Evolutionary conservation across 2,113 vertebrate genomes (phyloP), one percentile per base, ranked within the genome.

Genomic region (Ageneiosus marmoratus): DNA sequence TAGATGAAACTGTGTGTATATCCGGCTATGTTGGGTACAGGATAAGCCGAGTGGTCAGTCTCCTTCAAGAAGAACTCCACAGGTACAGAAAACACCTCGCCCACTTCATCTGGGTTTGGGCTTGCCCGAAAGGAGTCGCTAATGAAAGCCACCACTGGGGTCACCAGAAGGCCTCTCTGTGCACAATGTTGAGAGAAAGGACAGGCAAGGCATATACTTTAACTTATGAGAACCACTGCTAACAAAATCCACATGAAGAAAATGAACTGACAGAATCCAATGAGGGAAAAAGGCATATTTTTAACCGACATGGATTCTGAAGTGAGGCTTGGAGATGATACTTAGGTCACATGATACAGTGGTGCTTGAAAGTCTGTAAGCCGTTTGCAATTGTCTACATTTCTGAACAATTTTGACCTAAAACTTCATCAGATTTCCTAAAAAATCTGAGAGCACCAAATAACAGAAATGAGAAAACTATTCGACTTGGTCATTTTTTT

Each of bases 141-240:
- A 87, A 99, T 93, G 87, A 99, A 96, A 75, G 94, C 96, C 63
- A 97, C 95, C 58, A 99, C 96, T 0, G 97, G 96, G 1, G 95
- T 97, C 85, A 98, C 88, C 91, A 96, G 24, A 16, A 93, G 84
- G 15, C 91, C 88, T 5, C 81, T 89, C 97, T 98, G 86, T 83
- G 76, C 88, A 90, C 12, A 51, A 82, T 50, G 85, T 48, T 70
- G 3, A 83, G 22, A 72, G 8, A 4, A 72, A 82, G 11, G 16
- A 16, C 13, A 67, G 12, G 51, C 15, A 73, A 46, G 81, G 51
- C 27, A 41, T 37, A n/a, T n/a, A n/a, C n/a, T 53, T 48, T 37
- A 8, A 24, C 50, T 37, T 55, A 11, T 37, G 50, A 76, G 69
- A 37, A 46, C 10, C 3, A 48, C 5, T 34, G 46, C 27, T 12